Evolutionary conservation across 1,140 invertebrate genomes (phyloP).

Genomic region (Diorhabda carinulata): DNA sequence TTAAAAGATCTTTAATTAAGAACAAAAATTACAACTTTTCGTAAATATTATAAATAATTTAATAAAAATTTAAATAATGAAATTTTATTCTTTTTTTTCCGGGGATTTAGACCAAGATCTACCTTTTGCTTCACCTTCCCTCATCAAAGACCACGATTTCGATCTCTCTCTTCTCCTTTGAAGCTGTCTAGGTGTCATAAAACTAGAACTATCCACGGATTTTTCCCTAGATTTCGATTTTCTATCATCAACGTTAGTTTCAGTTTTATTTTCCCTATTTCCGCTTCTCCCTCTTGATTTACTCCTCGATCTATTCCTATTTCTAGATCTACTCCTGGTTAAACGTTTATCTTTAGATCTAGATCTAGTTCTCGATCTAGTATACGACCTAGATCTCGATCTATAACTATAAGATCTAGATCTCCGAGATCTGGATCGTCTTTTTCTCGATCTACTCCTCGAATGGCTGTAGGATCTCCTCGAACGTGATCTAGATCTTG

Average conservation of each 20-base stretch:
- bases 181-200: conserved; percentile 38
- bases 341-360: conserved; percentile 31
- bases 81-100: conserved; percentile 14
- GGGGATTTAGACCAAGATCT: conserved; percentile 40
- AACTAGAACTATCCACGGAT: conserved; percentile 40
- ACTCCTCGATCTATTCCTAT: conserved; percentile 36
- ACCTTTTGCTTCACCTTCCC: conserved; percentile 26
- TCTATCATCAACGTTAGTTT: background rate
- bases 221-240: conserved; percentile 22
- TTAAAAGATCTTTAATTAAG: no score
- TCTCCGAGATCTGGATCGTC: conserved; percentile 47
- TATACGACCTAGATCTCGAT: conserved; percentile 32
- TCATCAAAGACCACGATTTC: conserved; percentile 41
- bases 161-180: conserved; percentile 32
- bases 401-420: conserved; percentile 1
- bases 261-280: background rate
- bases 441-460: conserved; percentile 21
- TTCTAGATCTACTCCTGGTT: conserved; percentile 27
- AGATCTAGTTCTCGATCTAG: conserved; percentile 27
- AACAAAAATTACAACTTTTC: no score
- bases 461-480: conserved; percentile 16
- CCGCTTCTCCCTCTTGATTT: background rate
- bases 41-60: background rate
- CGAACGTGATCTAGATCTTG: conserved; percentile 7
- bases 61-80: background rate